These are phyloP conservation scores for Myxocyprinus asiaticus DNA, from an alignment of 2,113 vertebrate species.

Conservation along the genomic window DNA sequence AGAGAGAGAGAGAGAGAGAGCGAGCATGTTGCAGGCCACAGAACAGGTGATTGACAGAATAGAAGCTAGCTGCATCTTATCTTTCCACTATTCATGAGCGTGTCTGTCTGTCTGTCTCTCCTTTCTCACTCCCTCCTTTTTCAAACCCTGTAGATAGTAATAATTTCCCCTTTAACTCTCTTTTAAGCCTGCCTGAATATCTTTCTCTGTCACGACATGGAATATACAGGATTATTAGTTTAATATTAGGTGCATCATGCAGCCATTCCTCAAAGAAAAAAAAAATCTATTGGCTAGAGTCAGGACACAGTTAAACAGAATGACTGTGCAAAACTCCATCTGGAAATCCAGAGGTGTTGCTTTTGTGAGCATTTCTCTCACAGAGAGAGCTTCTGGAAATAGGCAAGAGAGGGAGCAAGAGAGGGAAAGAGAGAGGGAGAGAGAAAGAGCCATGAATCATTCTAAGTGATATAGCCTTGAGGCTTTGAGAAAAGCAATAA, in stretches of 20 bases:
- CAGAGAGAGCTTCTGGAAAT: conserved; percentile 15
- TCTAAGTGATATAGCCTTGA: conserved; percentile 44
- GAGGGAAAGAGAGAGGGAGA: not conserved
- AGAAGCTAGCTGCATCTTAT: not conserved
- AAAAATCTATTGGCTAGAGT: not conserved
- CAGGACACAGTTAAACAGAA: conserved; percentile 1
- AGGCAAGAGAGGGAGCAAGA: not conserved
- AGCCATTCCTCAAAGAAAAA: not conserved
- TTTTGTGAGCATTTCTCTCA: conserved; percentile 24
- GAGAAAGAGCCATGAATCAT: conserved; percentile 37
- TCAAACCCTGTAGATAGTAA: not conserved
- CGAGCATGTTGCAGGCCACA: not conserved
- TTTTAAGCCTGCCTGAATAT: not conserved
- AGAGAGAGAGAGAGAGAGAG: not conserved
- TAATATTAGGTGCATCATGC: not conserved
- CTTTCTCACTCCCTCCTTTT: not conserved
- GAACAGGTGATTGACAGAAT: not conserved
- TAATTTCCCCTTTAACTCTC: not conserved
- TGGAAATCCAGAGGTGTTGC: conserved; percentile 23
- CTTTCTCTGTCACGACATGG: not conserved
- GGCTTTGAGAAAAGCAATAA: conserved; percentile 43
- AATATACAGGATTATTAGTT: too few species aligned
- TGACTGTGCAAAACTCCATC: conserved; percentile 25
- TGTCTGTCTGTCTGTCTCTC: not conserved
- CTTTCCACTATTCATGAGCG: conserved; percentile 1